Base-by-base conservation (phyloP, 30 jellyfish, hydroid and myxozoan species). In the Cassiopea xamachana region DNA sequence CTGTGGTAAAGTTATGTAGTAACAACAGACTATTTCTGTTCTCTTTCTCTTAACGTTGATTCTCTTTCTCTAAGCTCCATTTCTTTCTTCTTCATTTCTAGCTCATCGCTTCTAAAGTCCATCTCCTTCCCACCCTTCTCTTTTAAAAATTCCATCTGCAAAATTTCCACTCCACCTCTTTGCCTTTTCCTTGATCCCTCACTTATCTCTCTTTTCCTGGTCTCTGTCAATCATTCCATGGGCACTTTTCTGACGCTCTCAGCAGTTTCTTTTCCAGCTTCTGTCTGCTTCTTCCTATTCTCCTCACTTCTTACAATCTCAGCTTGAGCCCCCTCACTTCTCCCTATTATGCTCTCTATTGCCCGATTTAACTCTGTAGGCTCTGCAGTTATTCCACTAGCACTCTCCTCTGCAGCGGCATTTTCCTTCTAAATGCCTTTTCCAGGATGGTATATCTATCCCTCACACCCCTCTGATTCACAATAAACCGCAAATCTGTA, bases 401-500 rank as follows among this genome's bases (percentile, higher is more conserved):
- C 67, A 46, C 73, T 82, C 81, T 50, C 88, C 60, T 86, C 75
- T 19, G 61, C 75, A 8, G 70, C 50, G 39, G 39, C 61, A 27
- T 58, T 49, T 74, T 59, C 55, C 80, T 71, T 39, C 27, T 43
- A 71, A 71, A 71, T 6, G 50, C 15, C 39, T 71, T 27, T 55
- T 74, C 80, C 12, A 73, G 43, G 8, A 46, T 49, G 6, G 69
- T 13, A 39, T 17, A 51, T 48, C 88, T 60, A 27, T 86, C 89
- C 19, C 93, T 60, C 43, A 86, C 93, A 8, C 81, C 72, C 48
- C 81, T 86, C 69, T 58, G 89, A 48, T 68, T 51, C 59, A 73
- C 70, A 60, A 5, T 16, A 76, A 70, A 70, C 59, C 61, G 60
- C 27, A 48, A 47, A n/a, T 72, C 78, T 27, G 58, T 27, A 64